Evolutionary conservation across 2,888 invertebrate species (phyloP).

Genomic region (Trachelus troglodyta): DNA sequence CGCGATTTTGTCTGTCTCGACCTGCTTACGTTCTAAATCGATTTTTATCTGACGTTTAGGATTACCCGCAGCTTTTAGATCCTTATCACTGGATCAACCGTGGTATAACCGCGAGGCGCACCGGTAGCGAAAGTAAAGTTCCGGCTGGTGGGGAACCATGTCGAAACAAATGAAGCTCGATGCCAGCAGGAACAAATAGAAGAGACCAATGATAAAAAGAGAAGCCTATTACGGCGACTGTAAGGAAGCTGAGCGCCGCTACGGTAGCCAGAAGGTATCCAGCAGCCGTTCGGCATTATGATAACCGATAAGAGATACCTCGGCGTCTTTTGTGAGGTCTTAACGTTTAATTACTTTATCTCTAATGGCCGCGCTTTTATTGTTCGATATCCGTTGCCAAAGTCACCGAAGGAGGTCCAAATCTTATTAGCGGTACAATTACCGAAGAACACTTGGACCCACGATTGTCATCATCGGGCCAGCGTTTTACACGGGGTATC

Average conservation of each 20-base stretch:
- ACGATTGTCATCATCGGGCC: not conserved
- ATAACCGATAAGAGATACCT: slow-evolving; percentile 19
- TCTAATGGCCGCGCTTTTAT: slow-evolving; percentile 26
- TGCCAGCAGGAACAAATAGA: slow-evolving; percentile 8
- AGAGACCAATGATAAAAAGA: not conserved
- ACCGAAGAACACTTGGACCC: not conserved
- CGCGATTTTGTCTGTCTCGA: not conserved
- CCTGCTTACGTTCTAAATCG: not conserved
- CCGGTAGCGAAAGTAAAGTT: not conserved
- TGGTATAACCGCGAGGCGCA: not conserved
- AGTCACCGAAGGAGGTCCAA: slow-evolving; percentile 19
- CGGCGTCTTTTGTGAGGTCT: slow-evolving; percentile 21
- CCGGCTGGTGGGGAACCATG: not conserved
- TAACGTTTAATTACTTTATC: slow-evolving; percentile 36
- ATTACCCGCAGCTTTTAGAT: not conserved
- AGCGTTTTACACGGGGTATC: not conserved
- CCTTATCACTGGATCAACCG: not conserved
- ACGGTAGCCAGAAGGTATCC: slow-evolving; percentile 19
- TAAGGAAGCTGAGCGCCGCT: not conserved
- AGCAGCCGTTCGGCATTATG: slow-evolving; percentile 18
- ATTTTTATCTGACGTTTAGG: not conserved
- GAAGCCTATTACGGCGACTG: slow-evolving; percentile 5
- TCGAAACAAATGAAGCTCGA: slow-evolving; percentile 18
- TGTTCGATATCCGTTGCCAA: slow-evolving; percentile 4
- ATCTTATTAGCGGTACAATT: slow-evolving; percentile 27